These are phyloP conservation scores for Panopea generosa DNA, from an alignment of 2,888 invertebrate species.

Conservation along the genomic window DNA sequence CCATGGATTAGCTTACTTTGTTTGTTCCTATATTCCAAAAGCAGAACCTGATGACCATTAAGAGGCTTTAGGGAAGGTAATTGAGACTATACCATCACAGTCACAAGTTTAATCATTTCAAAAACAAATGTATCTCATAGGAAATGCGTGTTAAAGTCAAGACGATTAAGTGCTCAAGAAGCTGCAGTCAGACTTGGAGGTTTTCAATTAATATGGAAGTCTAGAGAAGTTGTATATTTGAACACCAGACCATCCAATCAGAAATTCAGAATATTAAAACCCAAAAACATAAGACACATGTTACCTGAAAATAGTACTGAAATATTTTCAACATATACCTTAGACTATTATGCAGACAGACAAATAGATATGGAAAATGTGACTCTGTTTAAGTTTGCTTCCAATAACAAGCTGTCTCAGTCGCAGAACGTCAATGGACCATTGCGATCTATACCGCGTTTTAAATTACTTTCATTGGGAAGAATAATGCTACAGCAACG, in stretches of 20 bases:
- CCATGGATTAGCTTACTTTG: conserved; percentile 28
- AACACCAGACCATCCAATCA: conserved; percentile 17
- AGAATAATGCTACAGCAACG: conserved; percentile 21
- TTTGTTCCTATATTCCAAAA: conserved; percentile 32
- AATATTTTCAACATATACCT: conserved; percentile 1
- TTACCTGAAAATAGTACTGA: too few species aligned
- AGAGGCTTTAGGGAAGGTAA: conserved; percentile 12
- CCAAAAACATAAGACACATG: neutral
- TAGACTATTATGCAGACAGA: conserved; percentile 25
- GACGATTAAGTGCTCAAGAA: too few species aligned
- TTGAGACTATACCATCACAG: too few species aligned
- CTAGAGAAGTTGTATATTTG: too few species aligned
- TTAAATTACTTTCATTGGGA: conserved; percentile 1
- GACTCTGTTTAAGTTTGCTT: conserved; percentile 29
- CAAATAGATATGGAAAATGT: conserved; percentile 22
- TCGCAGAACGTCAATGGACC: neutral
- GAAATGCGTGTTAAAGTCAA: too few species aligned
- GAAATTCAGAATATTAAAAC: neutral
- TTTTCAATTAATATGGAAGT: conserved; percentile 16
- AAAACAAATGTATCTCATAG: conserved; percentile 10
- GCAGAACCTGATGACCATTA: conserved; percentile 35
- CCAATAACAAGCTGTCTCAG: conserved; percentile 12
- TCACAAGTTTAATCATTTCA: conserved; percentile 2
- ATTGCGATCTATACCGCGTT: conserved; percentile 9
- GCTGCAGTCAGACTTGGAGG: conserved; percentile 16